Evolutionary conservation across 2,797 vertebrate genomes (phyloP).

Genomic region (Sorex maritimensis): DNA sequence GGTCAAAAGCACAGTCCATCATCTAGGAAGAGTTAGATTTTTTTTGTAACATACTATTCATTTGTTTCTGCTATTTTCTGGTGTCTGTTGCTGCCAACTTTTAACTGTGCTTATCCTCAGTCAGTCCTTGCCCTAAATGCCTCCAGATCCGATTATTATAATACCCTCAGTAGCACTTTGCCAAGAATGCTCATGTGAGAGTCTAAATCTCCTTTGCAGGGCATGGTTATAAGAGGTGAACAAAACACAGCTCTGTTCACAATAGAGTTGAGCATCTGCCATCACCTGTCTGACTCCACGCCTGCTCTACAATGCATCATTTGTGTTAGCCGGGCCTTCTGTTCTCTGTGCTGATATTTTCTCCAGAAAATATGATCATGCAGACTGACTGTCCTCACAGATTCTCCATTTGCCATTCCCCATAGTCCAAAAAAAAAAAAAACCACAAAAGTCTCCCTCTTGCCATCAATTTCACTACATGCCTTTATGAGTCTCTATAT

Average conservation of each 20-base stretch:
- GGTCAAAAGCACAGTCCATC: not conserved
- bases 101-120: not conserved
- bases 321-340: not conserved
- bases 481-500: not conserved
- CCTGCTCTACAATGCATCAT: not conserved
- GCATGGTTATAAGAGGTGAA: constrained; percentile 45
- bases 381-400: not conserved
- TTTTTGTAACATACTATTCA: not conserved
- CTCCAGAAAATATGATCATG: not conserved
- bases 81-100: not conserved
- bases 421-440: not conserved
- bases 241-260: not conserved
- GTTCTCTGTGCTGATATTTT: not conserved
- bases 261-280: not conserved
- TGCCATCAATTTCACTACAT: not conserved
- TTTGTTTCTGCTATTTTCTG: not conserved
- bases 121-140: not conserved
- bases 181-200: constrained; percentile 45
- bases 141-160: constrained; percentile 39
- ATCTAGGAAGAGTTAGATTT: not conserved
- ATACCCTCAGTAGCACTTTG: constrained; percentile 13
- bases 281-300: not conserved
- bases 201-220: constrained; percentile 39
- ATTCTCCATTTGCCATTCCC: not conserved
- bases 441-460: too few species aligned